phyloP scores from a whole-genome alignment of 2,888 invertebrate species.

The Acleris sparsana region DNA sequence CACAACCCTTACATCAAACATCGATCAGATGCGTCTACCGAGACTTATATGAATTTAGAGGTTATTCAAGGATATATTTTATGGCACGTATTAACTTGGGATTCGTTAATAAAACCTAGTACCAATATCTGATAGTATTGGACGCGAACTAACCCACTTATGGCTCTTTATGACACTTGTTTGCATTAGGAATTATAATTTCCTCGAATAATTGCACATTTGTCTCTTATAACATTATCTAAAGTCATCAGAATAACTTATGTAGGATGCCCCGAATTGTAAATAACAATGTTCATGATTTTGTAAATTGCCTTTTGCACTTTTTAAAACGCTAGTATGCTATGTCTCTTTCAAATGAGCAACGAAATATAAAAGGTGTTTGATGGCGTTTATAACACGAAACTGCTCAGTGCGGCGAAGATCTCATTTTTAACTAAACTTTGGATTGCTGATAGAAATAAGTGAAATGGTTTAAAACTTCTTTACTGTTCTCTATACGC shows the following conservation, averaged over 20 bases:
- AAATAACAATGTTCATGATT: too few species aligned
- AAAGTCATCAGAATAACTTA: background rate
- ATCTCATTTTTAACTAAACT: background rate
- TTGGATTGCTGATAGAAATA: too few species aligned
- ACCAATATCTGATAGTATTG: background rate
- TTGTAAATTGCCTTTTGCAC: too few species aligned
- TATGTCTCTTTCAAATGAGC: too few species aligned
- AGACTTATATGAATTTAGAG: background rate
- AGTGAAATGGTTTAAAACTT: too few species aligned
- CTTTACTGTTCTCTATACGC: too few species aligned
- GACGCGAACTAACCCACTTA: constrained; percentile 1
- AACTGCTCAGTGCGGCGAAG: background rate
- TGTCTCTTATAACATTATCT: background rate
- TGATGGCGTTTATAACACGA: too few species aligned
- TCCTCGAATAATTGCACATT: background rate
- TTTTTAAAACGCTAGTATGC: too few species aligned
- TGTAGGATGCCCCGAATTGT: too few species aligned
- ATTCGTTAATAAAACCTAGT: background rate
- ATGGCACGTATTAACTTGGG: constrained; percentile 9
- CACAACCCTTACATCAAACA: background rate
- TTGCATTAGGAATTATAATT: background rate
- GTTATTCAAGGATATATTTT: background rate
- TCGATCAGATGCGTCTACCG: background rate
- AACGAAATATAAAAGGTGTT: too few species aligned
- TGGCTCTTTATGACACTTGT: constrained; percentile 21